Evolutionary conservation across 1,140 invertebrate genomes (phyloP).

Genomic region (Harpegnathos saltator): DNA sequence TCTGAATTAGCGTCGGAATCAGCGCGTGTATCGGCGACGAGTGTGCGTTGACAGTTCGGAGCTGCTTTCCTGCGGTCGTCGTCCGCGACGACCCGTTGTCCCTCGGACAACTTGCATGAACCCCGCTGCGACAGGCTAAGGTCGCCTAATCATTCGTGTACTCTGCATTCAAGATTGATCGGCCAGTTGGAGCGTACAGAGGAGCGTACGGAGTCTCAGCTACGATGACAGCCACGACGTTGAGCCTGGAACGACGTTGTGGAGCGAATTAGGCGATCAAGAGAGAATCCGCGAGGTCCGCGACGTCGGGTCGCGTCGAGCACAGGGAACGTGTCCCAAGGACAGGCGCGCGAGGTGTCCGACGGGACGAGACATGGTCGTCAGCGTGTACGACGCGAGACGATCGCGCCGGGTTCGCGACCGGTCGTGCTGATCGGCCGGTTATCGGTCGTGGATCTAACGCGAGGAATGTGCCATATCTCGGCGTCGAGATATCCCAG

Average conservation of each 20-base stretch:
- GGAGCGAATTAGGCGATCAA: constrained; percentile 1
- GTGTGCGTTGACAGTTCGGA: constrained; percentile 47
- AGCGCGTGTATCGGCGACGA: not conserved
- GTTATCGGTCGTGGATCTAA: constrained; percentile 66
- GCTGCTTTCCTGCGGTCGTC: not conserved
- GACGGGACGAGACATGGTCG: constrained; percentile 36
- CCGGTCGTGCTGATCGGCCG: constrained; percentile 67
- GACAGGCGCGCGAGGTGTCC: constrained; percentile 26
- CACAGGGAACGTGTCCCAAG: constrained; percentile 16
- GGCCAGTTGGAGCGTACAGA: not conserved
- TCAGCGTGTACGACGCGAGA: constrained; percentile 38
- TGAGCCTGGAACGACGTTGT: not conserved
- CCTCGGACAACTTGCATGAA: no score
- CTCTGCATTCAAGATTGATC: constrained; percentile 23
- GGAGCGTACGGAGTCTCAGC: no score
- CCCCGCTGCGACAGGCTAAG: not conserved
- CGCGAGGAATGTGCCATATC: constrained; percentile 71
- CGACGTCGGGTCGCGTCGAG: not conserved
- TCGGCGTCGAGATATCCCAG: constrained; percentile 57
- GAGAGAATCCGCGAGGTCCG: not conserved
- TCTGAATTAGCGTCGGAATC: not conserved
- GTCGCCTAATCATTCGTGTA: constrained; percentile 22
- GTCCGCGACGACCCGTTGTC: no score
- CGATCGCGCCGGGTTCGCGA: constrained; percentile 67
- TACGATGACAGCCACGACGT: constrained; percentile 1